These are phyloP conservation scores for Polia nebulosa DNA, from an alignment of 2,888 invertebrate genomes.

Conservation along the genomic window DNA sequence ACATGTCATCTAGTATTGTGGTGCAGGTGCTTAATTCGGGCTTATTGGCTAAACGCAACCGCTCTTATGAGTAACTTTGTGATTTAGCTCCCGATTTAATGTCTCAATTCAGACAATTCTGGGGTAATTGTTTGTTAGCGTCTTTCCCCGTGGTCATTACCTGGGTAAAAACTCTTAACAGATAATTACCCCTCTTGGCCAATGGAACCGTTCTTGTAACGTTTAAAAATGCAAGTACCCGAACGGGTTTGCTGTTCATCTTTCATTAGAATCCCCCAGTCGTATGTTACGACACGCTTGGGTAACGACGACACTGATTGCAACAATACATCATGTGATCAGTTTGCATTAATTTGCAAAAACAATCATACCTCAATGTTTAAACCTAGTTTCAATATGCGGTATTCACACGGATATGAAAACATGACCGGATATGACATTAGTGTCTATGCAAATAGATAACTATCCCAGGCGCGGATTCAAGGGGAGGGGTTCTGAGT, in stretches of 20 bases:
- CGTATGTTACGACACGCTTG: background rate
- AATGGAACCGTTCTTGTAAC: constrained; percentile 24
- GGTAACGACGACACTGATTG: constrained; percentile 25
- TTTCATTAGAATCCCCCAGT: constrained; percentile 2
- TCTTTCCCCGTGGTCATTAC: background rate
- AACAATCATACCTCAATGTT: background rate
- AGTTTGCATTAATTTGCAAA: constrained; percentile 7
- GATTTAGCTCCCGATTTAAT: constrained; percentile 21
- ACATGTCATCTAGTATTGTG: background rate
- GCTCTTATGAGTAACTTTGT: background rate
- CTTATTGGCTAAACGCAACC: constrained; percentile 13
- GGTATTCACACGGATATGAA: constrained; percentile 3
- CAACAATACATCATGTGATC: background rate
- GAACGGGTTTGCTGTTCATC: constrained; percentile 9
- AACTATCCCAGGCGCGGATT: constrained; percentile 38
- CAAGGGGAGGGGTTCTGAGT: constrained; percentile 14
- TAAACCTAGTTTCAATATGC: background rate
- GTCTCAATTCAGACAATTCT: constrained; percentile 4
- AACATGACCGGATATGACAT: constrained; percentile 13
- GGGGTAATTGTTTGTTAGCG: constrained; percentile 5
- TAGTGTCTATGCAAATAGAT: constrained; percentile 29
- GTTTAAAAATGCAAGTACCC: constrained; percentile 18
- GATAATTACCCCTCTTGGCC: constrained; percentile 1
- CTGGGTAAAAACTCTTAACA: constrained; percentile 7
- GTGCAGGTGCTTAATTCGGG: background rate